A percentile compares a stretch with the other conserved stretches of the same genome.
These are phyloP conservation scores for Crypturellus undulatus DNA, from an alignment of 2,113 vertebrate genomes.

Conservation along the genomic window DNA sequence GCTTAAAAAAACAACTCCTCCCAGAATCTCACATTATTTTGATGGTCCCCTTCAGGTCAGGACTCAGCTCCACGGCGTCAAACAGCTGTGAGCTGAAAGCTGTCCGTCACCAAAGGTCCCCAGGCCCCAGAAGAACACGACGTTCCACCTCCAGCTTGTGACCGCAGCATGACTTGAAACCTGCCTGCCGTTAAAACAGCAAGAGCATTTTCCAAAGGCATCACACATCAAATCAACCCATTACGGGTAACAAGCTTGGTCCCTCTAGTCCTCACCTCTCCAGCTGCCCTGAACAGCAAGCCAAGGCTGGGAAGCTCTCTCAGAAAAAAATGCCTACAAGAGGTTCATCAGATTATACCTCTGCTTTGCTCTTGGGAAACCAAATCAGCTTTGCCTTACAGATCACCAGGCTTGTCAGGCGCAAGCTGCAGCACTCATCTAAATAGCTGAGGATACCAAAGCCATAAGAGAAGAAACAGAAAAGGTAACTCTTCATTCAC, in stretches of 20 bases:
- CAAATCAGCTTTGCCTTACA: accelerated
- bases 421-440: not conserved
- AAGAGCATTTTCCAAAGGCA: not conserved
- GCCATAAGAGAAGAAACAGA: not conserved
- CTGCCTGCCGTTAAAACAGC: not conserved
- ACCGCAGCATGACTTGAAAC: not conserved
- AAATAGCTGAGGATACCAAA: not conserved
- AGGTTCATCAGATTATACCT: not conserved
- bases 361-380: not conserved
- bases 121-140: accelerated
- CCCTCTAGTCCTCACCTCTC: not conserved
- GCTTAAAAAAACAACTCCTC: not conserved
- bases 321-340: not conserved
- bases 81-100: not conserved
- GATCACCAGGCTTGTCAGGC: not conserved
- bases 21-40: not conserved
- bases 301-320: not conserved
- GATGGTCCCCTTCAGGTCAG: not conserved
- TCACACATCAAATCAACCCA: not conserved
- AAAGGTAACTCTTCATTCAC: not conserved
- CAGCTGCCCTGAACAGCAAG: not conserved
- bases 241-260: not conserved
- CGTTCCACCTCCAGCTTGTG: accelerated
- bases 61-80: not conserved
- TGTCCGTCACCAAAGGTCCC: not conserved